A percentile compares a stretch with the other conserved stretches of the same genome.
Evolutionary conservation across 35 echinoderm and acorn worm species (phyloP).

Genomic region (Apostichopus japonicus): DNA sequence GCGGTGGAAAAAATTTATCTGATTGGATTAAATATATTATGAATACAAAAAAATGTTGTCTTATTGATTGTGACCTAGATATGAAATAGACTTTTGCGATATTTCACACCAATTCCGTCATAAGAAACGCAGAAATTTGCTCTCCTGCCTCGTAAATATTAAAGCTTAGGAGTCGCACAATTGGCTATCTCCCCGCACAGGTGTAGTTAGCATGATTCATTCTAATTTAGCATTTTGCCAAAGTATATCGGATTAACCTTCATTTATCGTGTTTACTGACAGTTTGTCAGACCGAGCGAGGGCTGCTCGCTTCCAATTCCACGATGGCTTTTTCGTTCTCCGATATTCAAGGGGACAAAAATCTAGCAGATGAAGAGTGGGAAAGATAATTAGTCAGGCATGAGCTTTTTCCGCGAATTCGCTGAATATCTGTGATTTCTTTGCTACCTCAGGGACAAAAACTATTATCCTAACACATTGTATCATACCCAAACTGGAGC

Average conservation of each 20-base stretch:
- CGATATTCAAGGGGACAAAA: no score
- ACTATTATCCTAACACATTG: no score
- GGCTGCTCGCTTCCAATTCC: background rate
- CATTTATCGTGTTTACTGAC: background rate
- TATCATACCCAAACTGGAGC: no score
- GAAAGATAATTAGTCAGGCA: no score
- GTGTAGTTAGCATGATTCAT: background rate
- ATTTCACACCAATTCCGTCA: background rate
- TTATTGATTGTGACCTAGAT: slow-evolving; percentile 4
- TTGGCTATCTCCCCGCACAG: background rate
- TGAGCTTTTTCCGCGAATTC: no score
- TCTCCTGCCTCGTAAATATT: background rate
- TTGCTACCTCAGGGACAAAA: no score
- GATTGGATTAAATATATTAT: background rate
- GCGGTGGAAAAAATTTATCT: background rate
- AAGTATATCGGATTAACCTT: background rate
- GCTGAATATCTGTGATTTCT: no score
- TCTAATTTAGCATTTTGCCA: background rate
- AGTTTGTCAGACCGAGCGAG: background rate
- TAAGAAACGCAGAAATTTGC: background rate
- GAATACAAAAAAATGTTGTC: background rate
- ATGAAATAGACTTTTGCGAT: background rate
- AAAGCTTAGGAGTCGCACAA: background rate
- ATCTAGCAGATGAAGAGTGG: no score
- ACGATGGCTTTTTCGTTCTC: background rate